Evolutionary conservation across 2,797 vertebrate species (phyloP).

Genomic region (Tenualosa thibaudeaui): DNA sequence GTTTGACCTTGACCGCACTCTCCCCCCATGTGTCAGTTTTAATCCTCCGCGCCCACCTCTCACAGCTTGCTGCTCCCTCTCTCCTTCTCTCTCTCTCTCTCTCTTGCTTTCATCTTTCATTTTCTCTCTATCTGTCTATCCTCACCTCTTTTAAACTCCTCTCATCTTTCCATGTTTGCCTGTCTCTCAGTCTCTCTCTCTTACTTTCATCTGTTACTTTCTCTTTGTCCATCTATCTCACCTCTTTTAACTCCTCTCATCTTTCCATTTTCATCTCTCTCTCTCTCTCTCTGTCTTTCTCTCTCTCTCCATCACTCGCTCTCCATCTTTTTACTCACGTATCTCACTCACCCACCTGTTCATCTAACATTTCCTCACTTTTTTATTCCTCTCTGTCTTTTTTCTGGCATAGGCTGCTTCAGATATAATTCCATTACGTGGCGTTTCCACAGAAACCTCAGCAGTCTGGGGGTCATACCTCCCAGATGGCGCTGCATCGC

Average conservation of each 20-base stretch:
- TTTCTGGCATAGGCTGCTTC: conserved; percentile 40
- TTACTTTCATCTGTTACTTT: neutral
- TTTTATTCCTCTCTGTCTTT: neutral
- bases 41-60: conserved; percentile 39
- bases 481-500: conserved; percentile 54
- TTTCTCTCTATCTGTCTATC: neutral
- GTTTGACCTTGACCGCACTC: conserved; percentile 48
- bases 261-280: neutral
- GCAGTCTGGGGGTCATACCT: conserved; percentile 54
- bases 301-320: neutral
- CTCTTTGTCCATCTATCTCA: neutral
- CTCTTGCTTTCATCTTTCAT: neutral
- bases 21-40: conserved; percentile 39
- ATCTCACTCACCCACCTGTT: neutral
- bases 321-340: neutral
- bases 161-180: neutral
- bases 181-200: neutral
- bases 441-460: conserved; percentile 56
- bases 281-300: neutral
- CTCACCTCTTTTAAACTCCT: neutral
- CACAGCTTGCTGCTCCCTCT: conserved; percentile 32
- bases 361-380: neutral
- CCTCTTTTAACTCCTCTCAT: neutral
- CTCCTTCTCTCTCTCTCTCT: conserved; percentile 28
- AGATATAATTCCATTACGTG: conserved; percentile 53